Conservation (phyloP, 1,140 invertebrate species). For the Musca domestica region DNA sequence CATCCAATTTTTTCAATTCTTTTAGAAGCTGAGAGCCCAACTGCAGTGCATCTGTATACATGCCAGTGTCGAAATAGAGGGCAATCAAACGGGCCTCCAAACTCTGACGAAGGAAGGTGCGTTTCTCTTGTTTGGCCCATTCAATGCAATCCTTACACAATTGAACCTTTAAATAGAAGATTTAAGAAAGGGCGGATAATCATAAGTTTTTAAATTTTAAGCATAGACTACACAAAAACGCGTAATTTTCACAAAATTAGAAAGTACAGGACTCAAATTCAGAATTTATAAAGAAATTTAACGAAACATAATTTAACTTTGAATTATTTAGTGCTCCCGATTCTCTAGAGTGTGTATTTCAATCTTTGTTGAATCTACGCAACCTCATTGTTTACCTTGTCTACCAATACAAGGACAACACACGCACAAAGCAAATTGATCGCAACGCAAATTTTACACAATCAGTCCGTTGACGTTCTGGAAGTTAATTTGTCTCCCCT, state of each 20-base stretch:
- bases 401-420: neutral
- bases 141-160: slow-evolving; percentile 97
- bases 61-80: slow-evolving; percentile 90
- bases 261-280: too few relatives aligned
- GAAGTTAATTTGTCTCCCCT: neutral
- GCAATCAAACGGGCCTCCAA: slow-evolving; percentile 91
- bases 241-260: too few relatives aligned
- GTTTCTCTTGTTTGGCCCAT: slow-evolving; percentile 97
- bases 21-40: slow-evolving; percentile 82
- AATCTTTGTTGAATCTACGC: neutral
- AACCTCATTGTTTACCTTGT: neutral
- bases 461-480: neutral
- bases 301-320: too few relatives aligned
- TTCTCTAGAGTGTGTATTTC: neutral
- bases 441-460: neutral
- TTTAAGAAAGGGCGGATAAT: neutral
- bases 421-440: neutral
- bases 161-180: slow-evolving; percentile 60
- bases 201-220: neutral
- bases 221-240: too few relatives aligned
- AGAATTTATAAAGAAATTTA: too few relatives aligned
- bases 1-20: slow-evolving; percentile 98
- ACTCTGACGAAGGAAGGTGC: slow-evolving; percentile 95
- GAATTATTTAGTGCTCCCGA: too few relatives aligned
- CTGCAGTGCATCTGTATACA: slow-evolving; percentile 82